Percentiles rank a stretch among this genome's conserved stretches.
Evolutionary conservation across 2,113 vertebrate species (phyloP).

Genomic region (Engystomops pustulosus): DNA sequence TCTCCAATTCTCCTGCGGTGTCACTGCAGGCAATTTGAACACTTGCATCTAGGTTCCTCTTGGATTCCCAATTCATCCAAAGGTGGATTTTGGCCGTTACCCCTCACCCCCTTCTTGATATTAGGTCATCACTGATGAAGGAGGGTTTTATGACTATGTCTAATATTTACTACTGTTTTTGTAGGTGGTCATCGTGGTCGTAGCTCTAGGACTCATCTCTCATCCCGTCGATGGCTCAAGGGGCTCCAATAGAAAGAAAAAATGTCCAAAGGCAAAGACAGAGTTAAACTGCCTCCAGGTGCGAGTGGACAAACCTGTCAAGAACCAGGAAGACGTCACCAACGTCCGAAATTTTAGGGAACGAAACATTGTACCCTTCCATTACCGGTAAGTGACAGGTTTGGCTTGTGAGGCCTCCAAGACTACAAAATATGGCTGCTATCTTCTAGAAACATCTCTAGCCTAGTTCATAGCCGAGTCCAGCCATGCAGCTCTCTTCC

Average conservation of each 20-base stretch:
- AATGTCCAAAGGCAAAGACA: not conserved
- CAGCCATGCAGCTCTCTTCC: too few relatives aligned
- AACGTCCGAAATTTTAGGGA: not conserved
- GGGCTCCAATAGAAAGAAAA: not conserved
- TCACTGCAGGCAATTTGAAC: not conserved
- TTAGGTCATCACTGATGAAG: not conserved
- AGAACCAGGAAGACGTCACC: fast-evolving
- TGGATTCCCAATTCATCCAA: too few relatives aligned
- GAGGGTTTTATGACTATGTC: not conserved
- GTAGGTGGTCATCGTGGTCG: not conserved
- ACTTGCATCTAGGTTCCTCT: not conserved
- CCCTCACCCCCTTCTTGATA: too few relatives aligned
- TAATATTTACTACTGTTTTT: not conserved
- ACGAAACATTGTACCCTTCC: conserved; percentile 22
- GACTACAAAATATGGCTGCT: too few relatives aligned
- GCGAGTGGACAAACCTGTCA: not conserved
- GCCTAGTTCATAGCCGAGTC: too few relatives aligned
- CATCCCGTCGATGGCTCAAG: not conserved
- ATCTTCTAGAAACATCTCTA: too few relatives aligned
- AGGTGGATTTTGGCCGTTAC: too few relatives aligned
- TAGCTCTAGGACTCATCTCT: conserved; percentile 3
- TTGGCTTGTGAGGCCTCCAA: too few relatives aligned
- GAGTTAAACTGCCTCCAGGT: conserved; percentile 1
- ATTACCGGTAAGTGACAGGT: conserved; percentile 1
- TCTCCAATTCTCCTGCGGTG: not conserved